phyloP scores from a whole-genome alignment of 2,113 vertebrate species.

The Hydropotes inermis region DNA sequence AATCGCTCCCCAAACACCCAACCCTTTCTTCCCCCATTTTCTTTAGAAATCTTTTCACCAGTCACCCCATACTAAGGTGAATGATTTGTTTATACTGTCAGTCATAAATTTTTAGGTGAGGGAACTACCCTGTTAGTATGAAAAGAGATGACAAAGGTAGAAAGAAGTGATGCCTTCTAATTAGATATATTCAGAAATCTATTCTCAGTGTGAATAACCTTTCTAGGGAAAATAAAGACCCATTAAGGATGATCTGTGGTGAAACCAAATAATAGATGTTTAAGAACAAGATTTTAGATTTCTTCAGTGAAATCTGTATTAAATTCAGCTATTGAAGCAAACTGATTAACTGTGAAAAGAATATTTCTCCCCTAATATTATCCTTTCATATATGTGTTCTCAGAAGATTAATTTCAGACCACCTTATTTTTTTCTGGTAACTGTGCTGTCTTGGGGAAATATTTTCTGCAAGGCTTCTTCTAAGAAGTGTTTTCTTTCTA shows the following conservation, averaged over 20 bases:
- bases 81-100: conserved; percentile 17
- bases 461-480: conserved; percentile 53
- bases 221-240: conserved; percentile 63
- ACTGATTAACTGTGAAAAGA: conserved; percentile 64
- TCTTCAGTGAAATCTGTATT: conserved; percentile 62
- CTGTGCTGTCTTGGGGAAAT: conserved; percentile 58
- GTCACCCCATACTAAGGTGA: conserved; percentile 34
- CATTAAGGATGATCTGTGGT: background rate
- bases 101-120: background rate
- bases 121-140: background rate
- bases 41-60: conserved; percentile 24
- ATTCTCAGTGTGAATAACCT: conserved; percentile 54
- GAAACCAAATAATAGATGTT: conserved; percentile 61
- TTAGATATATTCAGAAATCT: conserved; percentile 51
- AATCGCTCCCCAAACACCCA: background rate
- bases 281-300: conserved; percentile 63
- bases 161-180: conserved; percentile 47
- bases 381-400: conserved; percentile 59
- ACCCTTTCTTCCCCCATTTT: background rate
- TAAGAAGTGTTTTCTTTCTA: conserved; percentile 36
- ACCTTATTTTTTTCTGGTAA: conserved; percentile 43
- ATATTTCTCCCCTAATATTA: conserved; percentile 35
- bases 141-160: conserved; percentile 29
- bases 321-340: conserved; percentile 59
- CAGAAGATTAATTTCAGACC: conserved; percentile 65